These are phyloP conservation scores for Choristoneura rosaceana DNA, from an alignment of 2,888 invertebrate species.

Conservation along the genomic window DNA sequence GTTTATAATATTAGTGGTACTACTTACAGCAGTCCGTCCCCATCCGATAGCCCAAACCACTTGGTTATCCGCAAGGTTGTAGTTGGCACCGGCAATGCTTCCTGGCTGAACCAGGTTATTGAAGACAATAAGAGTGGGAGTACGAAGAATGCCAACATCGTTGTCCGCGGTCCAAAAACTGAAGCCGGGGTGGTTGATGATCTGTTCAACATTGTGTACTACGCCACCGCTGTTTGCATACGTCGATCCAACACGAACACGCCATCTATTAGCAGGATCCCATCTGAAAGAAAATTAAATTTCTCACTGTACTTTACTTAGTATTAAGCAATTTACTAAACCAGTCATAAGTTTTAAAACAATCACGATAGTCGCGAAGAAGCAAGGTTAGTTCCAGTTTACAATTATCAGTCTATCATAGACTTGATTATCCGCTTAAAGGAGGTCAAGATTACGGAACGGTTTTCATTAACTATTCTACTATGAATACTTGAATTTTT, in stretches of 20 bases:
- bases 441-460: too few species aligned
- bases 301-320: too few species aligned
- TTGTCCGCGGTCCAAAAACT: conserved; percentile 46
- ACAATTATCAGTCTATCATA: too few species aligned
- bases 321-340: too few species aligned
- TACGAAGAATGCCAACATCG: conserved; percentile 56
- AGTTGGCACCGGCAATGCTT: conserved; percentile 46
- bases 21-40: conserved; percentile 46
- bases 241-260: conserved; percentile 39
- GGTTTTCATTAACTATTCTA: too few species aligned
- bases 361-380: too few species aligned
- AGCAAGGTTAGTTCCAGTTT: too few species aligned
- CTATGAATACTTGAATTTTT: too few species aligned
- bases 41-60: conserved; percentile 56
- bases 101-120: conserved; percentile 41
- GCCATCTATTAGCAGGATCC: conserved; percentile 12
- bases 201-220: conserved; percentile 33
- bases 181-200: conserved; percentile 54
- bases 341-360: too few species aligned
- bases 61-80: conserved; percentile 47
- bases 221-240: conserved; percentile 46
- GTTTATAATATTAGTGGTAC: too few species aligned
- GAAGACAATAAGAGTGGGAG: conserved; percentile 44
- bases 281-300: not conserved
- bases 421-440: too few species aligned